A percentile compares a stretch with the other conserved stretches of the same genome.
phyloP scores from a whole-genome alignment of 53 echinoderm and acorn worm species.

The Crossaster papposus region DNA sequence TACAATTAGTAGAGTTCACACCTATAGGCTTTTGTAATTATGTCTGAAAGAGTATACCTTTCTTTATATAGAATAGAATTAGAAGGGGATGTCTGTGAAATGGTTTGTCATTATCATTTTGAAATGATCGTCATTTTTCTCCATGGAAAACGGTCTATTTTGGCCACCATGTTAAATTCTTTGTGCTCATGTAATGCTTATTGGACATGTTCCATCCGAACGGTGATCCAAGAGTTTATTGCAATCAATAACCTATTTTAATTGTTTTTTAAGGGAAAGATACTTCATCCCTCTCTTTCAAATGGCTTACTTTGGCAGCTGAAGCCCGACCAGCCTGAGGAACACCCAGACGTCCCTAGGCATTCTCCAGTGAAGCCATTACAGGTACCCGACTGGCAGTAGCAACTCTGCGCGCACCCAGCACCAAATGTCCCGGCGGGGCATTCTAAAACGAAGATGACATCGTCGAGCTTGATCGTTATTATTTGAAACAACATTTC shows the following conservation, averaged over 20 bases:
- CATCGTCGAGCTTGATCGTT: background rate
- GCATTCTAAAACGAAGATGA: conserved; percentile 17
- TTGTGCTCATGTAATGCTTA: background rate
- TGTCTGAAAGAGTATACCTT: too few species aligned
- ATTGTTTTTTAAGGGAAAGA: too few species aligned
- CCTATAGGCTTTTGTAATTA: too few species aligned
- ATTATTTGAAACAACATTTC: background rate
- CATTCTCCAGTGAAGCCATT: conserved; percentile 65
- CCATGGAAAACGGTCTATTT: too few species aligned
- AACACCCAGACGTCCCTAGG: conserved; percentile 24
- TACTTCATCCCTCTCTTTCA: background rate
- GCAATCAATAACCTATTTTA: too few species aligned
- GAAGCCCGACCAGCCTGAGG: conserved; percentile 52
- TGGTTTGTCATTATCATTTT: too few species aligned
- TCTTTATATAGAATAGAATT: too few species aligned
- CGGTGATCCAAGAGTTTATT: background rate
- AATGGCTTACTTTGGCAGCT: conserved; percentile 70
- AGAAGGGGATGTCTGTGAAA: too few species aligned
- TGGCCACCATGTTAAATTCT: too few species aligned
- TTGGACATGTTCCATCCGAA: background rate
- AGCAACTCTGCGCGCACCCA: conserved; percentile 65
- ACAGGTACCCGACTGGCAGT: conserved; percentile 59
- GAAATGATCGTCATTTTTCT: too few species aligned
- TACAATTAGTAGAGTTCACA: too few species aligned
- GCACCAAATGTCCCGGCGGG: conserved; percentile 57